Conservation (phyloP, 2,113 vertebrate genomes). For the Otocyon megalotis region DNA sequence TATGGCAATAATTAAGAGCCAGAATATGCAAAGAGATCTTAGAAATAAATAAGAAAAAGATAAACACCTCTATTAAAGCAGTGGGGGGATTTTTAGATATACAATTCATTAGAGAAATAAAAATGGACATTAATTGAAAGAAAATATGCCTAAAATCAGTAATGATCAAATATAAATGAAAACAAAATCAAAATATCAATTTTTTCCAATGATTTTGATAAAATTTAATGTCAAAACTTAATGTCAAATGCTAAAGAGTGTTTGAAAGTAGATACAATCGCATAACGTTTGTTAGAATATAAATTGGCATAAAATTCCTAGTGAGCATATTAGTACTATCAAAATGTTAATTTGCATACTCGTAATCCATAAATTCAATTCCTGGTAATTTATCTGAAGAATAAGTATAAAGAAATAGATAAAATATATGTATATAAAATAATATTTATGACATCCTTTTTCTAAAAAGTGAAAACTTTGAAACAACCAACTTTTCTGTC, state of each 20-base stretch:
- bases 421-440: not conserved
- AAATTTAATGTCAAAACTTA: not conserved
- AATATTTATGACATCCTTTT: not conserved
- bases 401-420: not conserved
- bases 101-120: not conserved
- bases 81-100: not conserved
- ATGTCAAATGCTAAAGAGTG: not conserved
- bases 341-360: not conserved
- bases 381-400: not conserved
- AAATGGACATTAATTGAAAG: not conserved
- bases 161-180: not conserved
- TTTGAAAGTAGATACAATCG: not conserved
- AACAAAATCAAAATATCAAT: not conserved
- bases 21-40: not conserved
- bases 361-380: not conserved
- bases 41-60: slow-evolving; percentile 35
- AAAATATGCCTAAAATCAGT: not conserved
- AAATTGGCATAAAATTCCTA: not conserved
- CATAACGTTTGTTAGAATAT: not conserved
- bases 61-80: not conserved
- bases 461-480: slow-evolving; percentile 16
- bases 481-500: not conserved
- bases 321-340: not conserved
- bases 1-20: not conserved
- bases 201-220: slow-evolving; percentile 11